These are phyloP conservation scores for Mycalesis mineus DNA, from an alignment of 2,888 invertebrate species.

Conservation along the genomic window DNA sequence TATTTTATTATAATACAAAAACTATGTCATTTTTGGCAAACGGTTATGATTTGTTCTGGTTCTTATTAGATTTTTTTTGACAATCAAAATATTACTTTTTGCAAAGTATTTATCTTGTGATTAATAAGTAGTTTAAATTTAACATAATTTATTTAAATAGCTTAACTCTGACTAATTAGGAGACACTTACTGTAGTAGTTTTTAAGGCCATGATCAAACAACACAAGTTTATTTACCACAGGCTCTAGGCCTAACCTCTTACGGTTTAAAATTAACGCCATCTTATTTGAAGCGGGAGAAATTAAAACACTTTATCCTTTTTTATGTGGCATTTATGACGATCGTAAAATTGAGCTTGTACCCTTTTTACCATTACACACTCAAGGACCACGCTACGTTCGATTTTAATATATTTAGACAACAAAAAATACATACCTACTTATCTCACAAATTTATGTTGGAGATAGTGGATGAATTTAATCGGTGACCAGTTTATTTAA, in stretches of 20 bases:
- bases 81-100: too few relatives aligned
- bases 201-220: neutral
- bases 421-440: constrained; percentile 29
- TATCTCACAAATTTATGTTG: constrained; percentile 23
- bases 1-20: too few relatives aligned
- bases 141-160: too few relatives aligned
- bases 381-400: constrained; percentile 31
- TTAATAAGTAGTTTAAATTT: too few relatives aligned
- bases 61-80: too few relatives aligned
- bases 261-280: constrained; percentile 70
- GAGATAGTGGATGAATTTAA: constrained; percentile 22
- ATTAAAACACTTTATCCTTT: constrained; percentile 73
- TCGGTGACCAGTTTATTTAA: constrained; percentile 16
- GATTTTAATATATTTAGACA: constrained; percentile 35
- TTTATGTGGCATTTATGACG: constrained; percentile 75
- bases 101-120: too few relatives aligned
- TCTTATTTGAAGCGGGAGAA: constrained; percentile 69
- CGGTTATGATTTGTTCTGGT: too few relatives aligned
- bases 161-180: too few relatives aligned
- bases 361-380: constrained; percentile 58
- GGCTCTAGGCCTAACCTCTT: constrained; percentile 9
- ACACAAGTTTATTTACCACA: neutral
- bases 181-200: too few relatives aligned
- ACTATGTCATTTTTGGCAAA: too few relatives aligned
- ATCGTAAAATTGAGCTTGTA: constrained; percentile 62